phyloP scores from a whole-genome alignment of 2,888 invertebrate genomes.

The Xylota sylvarum region DNA sequence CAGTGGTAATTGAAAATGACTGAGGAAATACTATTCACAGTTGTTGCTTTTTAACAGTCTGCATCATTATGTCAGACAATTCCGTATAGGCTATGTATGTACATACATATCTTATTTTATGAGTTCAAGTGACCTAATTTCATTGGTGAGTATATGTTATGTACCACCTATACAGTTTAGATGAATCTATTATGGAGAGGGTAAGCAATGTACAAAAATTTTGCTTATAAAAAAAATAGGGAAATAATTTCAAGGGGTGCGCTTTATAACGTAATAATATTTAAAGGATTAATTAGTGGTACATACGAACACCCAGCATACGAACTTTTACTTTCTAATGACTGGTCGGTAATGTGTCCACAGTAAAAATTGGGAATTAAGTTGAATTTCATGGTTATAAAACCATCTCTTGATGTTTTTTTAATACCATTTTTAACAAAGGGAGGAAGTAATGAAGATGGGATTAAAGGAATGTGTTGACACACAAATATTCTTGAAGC shows the following conservation, averaged over 20 bases:
- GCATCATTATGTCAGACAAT: slow-evolving; percentile 25
- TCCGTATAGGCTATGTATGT: background rate
- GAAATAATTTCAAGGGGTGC: slow-evolving; percentile 1
- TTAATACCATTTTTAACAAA: too few species aligned
- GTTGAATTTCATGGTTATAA: background rate
- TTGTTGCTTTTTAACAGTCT: slow-evolving; percentile 16
- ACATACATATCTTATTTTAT: background rate
- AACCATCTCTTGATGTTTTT: background rate
- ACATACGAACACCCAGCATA: background rate
- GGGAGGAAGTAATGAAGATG: too few species aligned
- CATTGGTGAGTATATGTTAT: background rate
- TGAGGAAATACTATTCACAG: slow-evolving; percentile 35
- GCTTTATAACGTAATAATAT: background rate
- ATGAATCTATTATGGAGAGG: background rate
- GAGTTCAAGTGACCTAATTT: slow-evolving; percentile 15
- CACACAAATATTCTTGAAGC: too few species aligned
- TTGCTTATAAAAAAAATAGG: background rate
- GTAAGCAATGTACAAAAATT: background rate
- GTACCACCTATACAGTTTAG: background rate
- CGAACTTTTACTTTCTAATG: background rate
- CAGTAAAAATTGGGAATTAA: background rate
- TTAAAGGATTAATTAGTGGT: slow-evolving; percentile 1
- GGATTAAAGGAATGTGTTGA: too few species aligned
- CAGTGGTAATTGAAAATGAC: slow-evolving; percentile 47
- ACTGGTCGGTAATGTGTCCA: background rate